These are phyloP conservation scores for Cheilosia vulpina DNA, from an alignment of 2,888 invertebrate genomes.

Conservation along the genomic window DNA sequence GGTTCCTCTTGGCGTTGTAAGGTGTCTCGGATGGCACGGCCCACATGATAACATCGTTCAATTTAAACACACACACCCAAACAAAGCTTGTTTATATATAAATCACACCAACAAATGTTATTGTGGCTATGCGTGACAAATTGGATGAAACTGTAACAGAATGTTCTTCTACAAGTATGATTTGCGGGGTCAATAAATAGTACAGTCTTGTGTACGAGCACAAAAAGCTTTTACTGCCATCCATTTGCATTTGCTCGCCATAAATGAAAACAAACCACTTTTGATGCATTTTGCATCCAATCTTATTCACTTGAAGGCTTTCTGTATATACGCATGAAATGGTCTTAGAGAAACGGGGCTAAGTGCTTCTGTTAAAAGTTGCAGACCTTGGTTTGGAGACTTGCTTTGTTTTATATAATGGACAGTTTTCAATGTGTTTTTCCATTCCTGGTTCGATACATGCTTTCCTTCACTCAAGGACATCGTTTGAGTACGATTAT, in stretches of 20 bases:
- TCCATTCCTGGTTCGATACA: too few relatives aligned
- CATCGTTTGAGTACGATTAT: too few relatives aligned
- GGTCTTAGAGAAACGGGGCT: slow-evolving; percentile 20
- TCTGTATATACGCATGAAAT: background rate
- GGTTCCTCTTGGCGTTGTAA: background rate
- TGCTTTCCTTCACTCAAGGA: too few relatives aligned
- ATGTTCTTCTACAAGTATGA: background rate
- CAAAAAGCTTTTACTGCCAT: slow-evolving; percentile 26
- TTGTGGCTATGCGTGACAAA: slow-evolving; percentile 26
- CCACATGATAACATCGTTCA: slow-evolving; percentile 19
- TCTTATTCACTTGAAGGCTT: slow-evolving; percentile 10
- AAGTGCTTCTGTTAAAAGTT: background rate
- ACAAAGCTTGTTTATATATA: background rate
- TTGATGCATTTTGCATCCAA: slow-evolving; percentile 30
- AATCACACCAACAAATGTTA: background rate
- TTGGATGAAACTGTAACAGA: slow-evolving; percentile 1
- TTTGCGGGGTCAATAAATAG: slow-evolving; percentile 31
- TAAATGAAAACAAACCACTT: slow-evolving; percentile 34
- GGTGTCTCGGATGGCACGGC: background rate
- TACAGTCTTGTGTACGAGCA: background rate
- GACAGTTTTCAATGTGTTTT: too few relatives aligned
- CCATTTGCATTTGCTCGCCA: slow-evolving; percentile 26
- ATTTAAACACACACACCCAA: background rate
- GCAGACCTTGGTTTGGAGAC: background rate
- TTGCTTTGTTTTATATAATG: background rate